Conservation (phyloP, 2,113 vertebrate species). For the Sinosuthora webbiana region DNA sequence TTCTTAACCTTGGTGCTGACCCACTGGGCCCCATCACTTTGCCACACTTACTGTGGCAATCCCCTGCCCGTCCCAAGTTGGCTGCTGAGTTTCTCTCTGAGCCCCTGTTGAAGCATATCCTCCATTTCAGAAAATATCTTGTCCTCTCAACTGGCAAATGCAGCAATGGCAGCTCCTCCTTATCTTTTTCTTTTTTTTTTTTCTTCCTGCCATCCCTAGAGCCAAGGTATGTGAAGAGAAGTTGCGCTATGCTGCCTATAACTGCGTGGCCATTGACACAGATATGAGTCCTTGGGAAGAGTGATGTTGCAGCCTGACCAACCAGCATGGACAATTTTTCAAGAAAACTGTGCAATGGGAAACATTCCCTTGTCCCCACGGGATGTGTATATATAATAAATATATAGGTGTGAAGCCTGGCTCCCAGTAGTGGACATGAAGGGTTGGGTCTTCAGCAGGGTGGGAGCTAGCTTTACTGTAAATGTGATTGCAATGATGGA, state of each 20-base stretch:
- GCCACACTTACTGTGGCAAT: not conserved
- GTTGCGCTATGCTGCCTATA: constrained; percentile 94
- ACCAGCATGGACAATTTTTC: not conserved
- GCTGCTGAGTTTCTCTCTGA: not conserved
- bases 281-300: constrained; percentile 99
- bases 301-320: constrained; percentile 57
- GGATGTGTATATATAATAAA: constrained; percentile 63
- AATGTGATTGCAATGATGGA: not conserved
- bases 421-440: not conserved
- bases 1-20: not conserved
- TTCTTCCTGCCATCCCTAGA: constrained; percentile 59
- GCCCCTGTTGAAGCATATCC: not conserved
- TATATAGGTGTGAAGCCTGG: not conserved
- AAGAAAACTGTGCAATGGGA: not conserved
- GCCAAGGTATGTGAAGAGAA: constrained; percentile 97
- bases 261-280: constrained; percentile 97
- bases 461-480: not conserved
- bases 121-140: not conserved
- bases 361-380: not conserved
- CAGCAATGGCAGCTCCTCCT: not conserved
- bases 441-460: not conserved
- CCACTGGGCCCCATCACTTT: not conserved
- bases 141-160: not conserved
- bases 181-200: not conserved
- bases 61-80: not conserved